Evolutionary conservation across 1,140 invertebrate species (phyloP), one percentile per base, ranked within the genome.

Genomic region (Drosophila dunni): DNA sequence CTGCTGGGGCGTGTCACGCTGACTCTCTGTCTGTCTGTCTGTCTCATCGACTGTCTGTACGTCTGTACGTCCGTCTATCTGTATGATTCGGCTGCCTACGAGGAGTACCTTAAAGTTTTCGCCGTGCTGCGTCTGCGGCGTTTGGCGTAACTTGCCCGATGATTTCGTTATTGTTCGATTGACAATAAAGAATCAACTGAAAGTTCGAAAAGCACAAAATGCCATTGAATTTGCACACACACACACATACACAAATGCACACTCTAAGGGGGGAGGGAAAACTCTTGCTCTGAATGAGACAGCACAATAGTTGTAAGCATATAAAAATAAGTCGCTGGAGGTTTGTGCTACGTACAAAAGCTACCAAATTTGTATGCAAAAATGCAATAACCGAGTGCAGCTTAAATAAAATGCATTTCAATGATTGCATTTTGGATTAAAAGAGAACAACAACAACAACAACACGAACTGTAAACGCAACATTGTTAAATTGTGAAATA

Each of bases 81-180:
- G 24, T 29, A 29, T 29, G 24, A 29, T 29, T 29, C 24, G 56
- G 53, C 61, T 86, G 82, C 82, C 81, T 86, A 50, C n/a, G 46
- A 45, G 44, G n/a, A 64, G 61, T 64, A 86, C 82, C 82, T 86
- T 86, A 86, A 86, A 86, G 83, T 86, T 86, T 86, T 79, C 76
- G 77, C 79, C 83, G 84, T 83, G 83, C 83, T 77, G 77, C 38
- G 75, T 67, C 74, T 79, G 71, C 53, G 83, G 83, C 82, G 83
- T 86, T 88, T 86, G 83, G 74, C 83, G 83, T 83, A 88, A 89
- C 83, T 83, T 88, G 83, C 79, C 73, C 84, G 84, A 88, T 88
- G 84, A 88, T 88, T 88, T 88, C 84, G 84, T 88, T 88, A 88
- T 88, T 88, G 84, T 88, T 89, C 84, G 84, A 88, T 88, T 88